Evolutionary conservation across 2,113 vertebrate species (phyloP), one percentile per base, ranked within the genome.

Genomic region (Corythoichthys intestinalis): DNA sequence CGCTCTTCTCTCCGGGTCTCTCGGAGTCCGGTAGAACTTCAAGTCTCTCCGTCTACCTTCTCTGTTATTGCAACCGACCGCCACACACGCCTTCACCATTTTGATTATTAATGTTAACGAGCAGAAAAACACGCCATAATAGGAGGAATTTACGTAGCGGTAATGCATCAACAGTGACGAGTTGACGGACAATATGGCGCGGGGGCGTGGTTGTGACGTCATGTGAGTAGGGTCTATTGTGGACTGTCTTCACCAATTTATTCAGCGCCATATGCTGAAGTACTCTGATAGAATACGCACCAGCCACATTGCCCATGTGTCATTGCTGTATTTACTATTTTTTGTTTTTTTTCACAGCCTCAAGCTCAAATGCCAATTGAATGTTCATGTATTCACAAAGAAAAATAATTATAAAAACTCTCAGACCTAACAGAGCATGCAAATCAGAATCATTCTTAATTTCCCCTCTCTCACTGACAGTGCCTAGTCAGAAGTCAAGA

Each of bases 181-280:
- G 20, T 28, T 28, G 20, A 28, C 20, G 20, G 20, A 28, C 20
- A 28, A 28, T 28, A 28, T 28, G 20, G 20, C 20, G 20, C 20
- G 20, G 20, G 20, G 20, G 20, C 20, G 20, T 28, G 20, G 20
- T 28, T 28, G 20, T 28, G 20, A 28, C 20, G 20, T 28, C 20
- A 28, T 28, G 20, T 28, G 20, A 28, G 20, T 28, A 28, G 20
- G 20, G 20, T 28, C 20, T 28, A 71, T 75, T 71, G 82, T 83
- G 75, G 77, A 80, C 79, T 76, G 69, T 71, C 82, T 76, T 75
- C 72, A 41, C 81, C 88, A 86, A 91, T 90, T 87, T 78, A 83
- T 80, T 89, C 86, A 89, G 66, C 62, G 76, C 67, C 82, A 80
- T 83, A 89, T 80, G 68, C 68, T 49, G 74, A 67, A 78, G 66